Evolutionary conservation across 2,113 vertebrate species (phyloP).

Genomic region (Hepsetus odoe): DNA sequence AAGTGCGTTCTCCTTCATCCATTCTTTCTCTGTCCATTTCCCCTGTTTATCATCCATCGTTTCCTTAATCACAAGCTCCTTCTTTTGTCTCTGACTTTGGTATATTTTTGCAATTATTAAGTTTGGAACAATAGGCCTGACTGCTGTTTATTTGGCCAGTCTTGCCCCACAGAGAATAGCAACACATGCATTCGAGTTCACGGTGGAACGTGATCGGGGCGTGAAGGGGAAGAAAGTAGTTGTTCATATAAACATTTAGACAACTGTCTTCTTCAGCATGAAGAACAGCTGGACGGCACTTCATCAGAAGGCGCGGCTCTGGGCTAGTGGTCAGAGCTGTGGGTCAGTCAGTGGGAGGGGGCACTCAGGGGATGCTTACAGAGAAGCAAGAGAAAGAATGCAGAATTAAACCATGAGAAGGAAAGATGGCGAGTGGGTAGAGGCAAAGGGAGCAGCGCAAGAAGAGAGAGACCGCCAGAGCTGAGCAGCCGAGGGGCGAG

Average conservation of each 20-base stretch:
- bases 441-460: slow-evolving; percentile 47
- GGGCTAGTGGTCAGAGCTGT: slow-evolving; percentile 65
- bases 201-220: slow-evolving; percentile 71
- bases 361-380: slow-evolving; percentile 27
- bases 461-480: slow-evolving; percentile 58
- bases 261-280: slow-evolving; percentile 78
- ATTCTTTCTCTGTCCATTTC: slow-evolving; percentile 67
- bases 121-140: slow-evolving; percentile 58
- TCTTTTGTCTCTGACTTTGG: slow-evolving; percentile 65
- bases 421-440: slow-evolving; percentile 54
- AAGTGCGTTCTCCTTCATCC: slow-evolving; percentile 57
- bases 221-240: slow-evolving; percentile 74
- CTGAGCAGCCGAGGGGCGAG: slow-evolving; percentile 61
- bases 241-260: slow-evolving; percentile 80
- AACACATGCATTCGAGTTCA: slow-evolving; percentile 68
- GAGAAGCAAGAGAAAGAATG: slow-evolving; percentile 54
- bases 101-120: slow-evolving; percentile 57
- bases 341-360: slow-evolving; percentile 63
- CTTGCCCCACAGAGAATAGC: slow-evolving; percentile 60
- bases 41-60: slow-evolving; percentile 65
- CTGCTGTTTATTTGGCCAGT: slow-evolving; percentile 56
- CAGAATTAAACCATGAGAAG: slow-evolving; percentile 41
- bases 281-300: slow-evolving; percentile 76
- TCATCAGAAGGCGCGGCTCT: slow-evolving; percentile 61
- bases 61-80: slow-evolving; percentile 61